Base-by-base conservation (phyloP, 2,113 vertebrate species). In the Sebastes fasciatus region DNA sequence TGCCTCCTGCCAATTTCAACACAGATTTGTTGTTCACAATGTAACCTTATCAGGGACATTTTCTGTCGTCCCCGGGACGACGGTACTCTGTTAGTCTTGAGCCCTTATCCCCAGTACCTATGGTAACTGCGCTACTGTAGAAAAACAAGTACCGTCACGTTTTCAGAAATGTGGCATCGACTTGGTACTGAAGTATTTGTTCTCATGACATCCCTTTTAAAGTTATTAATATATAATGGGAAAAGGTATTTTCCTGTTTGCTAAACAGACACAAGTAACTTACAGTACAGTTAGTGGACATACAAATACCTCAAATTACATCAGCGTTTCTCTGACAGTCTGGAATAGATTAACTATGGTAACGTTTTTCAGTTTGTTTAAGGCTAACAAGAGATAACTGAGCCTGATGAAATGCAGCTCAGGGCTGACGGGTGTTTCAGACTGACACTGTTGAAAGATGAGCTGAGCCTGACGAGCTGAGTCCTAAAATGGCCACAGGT, bases 391-490 rank as follows among this genome's bases (percentile, higher is more conserved):
- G 34, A 58, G 21, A 21, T 51, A 70, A 3, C 16, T 2, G 46
- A 71, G 45, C 61, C 74, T 63, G 57, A 64, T 10, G 49, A 65
- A 7, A 11, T 76, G 34, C 51, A 54, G 48, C 58, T 75, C 45
- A 54, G 10, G 48, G 48, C 42, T 1, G 66, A 8, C 13, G 65
- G 19, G 51, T 43, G 54, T 57, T 72, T 77, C 19, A 51, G 26
- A 23, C 61, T 57, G 60, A 26, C 51, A 5, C 60, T 40, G 74
- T 52, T 66, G 76, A 74, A 83, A 51, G 72, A 60, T 58, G 75
- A 89, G 58, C 75, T 34, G 65, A 82, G 70, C 1, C 40, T 72
- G 71, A 42, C 54, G 5, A 26, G 45, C 69, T 26, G 42, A 67
- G 23, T 57, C 26, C 74, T 46, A 66, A 81, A 70, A 70, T 77